phyloP scores from a whole-genome alignment of 2,888 invertebrate genomes.

The Apotomis betuletana region DNA sequence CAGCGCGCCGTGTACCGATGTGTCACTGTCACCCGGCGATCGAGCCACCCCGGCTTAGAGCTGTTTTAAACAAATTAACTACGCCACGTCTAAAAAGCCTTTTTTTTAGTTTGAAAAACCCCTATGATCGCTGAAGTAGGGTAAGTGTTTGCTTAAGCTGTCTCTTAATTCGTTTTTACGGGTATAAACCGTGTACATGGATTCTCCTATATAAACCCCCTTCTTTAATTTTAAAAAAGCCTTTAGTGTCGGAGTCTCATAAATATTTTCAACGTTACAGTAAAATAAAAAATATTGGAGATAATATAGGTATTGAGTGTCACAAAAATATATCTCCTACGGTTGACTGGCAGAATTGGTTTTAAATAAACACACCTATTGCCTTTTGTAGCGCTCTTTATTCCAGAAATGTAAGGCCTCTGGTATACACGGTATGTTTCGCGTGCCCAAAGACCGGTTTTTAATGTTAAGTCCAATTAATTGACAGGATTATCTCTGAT shows the following conservation, averaged over 20 bases:
- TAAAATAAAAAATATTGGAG: no score
- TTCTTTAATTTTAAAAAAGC: no score
- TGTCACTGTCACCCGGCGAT: slow-evolving; percentile 81
- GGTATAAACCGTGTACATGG: not conserved
- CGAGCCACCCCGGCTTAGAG: slow-evolving; percentile 73
- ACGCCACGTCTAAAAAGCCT: slow-evolving; percentile 53
- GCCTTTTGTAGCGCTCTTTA: not conserved
- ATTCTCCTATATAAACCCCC: no score
- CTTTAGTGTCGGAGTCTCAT: no score
- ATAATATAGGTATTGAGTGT: no score
- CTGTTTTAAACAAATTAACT: slow-evolving; percentile 75
- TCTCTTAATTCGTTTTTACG: not conserved
- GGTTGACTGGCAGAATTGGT: no score
- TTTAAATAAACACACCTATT: not conserved
- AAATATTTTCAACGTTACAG: no score
- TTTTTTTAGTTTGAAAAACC: slow-evolving; percentile 41
- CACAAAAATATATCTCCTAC: no score
- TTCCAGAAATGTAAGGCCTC: slow-evolving; percentile 9
- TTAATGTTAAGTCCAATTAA: slow-evolving; percentile 81
- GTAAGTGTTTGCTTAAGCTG: not conserved
- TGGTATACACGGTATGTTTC: slow-evolving; percentile 55
- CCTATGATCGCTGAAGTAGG: slow-evolving; percentile 7
- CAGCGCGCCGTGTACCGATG: slow-evolving; percentile 81
- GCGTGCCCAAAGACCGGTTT: slow-evolving; percentile 78
- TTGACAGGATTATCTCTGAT: slow-evolving; percentile 83